phyloP scores from a whole-genome alignment of 2,797 vertebrate genomes.

The Sebastes goodei region DNA sequence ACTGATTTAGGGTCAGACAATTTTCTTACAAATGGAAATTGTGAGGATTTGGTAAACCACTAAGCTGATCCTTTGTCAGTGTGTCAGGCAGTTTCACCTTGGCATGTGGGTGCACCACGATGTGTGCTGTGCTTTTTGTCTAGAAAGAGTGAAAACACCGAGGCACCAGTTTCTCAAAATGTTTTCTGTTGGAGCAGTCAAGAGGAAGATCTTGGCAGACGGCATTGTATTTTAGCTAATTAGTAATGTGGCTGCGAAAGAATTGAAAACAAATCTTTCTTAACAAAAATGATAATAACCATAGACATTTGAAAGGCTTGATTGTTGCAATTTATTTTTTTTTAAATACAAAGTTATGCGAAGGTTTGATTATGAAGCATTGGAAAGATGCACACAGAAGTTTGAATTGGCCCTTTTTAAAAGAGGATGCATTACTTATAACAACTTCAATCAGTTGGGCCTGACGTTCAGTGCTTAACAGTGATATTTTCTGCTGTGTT shows the following conservation, averaged over 20 bases:
- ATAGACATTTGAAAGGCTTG: neutral
- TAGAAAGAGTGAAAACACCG: conserved; percentile 19
- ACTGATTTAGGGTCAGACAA: conserved; percentile 58
- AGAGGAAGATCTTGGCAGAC: neutral
- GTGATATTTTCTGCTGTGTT: neutral
- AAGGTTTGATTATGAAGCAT: neutral
- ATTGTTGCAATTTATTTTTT: neutral
- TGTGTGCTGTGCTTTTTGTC: conserved; percentile 59
- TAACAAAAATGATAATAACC: too few relatives aligned
- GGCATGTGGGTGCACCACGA: conserved; percentile 63
- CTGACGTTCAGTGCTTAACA: neutral
- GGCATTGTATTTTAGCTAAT: neutral
- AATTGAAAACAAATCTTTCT: neutral
- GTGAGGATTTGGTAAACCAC: neutral
- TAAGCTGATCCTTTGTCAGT: conserved; percentile 58
- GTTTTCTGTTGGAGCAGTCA: neutral
- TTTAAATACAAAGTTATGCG: neutral
- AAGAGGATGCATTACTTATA: neutral
- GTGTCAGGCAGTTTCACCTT: conserved; percentile 54
- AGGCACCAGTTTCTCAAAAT: neutral
- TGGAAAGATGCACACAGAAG: neutral
- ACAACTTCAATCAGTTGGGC: neutral
- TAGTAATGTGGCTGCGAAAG: neutral
- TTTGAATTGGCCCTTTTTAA: neutral
- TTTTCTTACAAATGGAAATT: conserved; percentile 4